Evolutionary conservation across 2,888 invertebrate species (phyloP).

Genomic region (Cancer borealis): DNA sequence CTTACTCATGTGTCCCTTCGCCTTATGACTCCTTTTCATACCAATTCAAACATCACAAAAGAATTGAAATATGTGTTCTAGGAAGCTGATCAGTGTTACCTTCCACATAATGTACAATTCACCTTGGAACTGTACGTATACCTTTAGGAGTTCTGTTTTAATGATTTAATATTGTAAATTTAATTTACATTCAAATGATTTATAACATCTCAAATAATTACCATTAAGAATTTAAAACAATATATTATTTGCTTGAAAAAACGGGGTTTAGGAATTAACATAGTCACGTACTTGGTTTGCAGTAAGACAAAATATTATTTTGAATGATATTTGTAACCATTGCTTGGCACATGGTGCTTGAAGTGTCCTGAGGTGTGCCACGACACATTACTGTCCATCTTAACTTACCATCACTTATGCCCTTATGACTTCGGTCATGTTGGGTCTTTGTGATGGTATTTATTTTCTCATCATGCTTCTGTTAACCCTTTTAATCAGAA

Average conservation of each 20-base stretch:
- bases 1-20: not conserved
- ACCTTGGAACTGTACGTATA: not conserved
- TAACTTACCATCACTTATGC: not conserved
- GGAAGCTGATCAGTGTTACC: not conserved
- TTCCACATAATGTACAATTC: not conserved
- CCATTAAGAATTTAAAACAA: not conserved
- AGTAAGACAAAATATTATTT: not conserved
- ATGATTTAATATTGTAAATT: not conserved
- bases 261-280: not conserved
- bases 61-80: not conserved
- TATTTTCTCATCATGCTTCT: not conserved
- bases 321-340: not conserved
- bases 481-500: not conserved
- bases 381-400: not conserved
- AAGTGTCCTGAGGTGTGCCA: constrained; percentile 10
- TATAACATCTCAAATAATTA: not conserved
- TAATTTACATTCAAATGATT: not conserved
- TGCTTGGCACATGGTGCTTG: not conserved
- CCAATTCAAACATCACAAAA: not conserved
- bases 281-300: not conserved
- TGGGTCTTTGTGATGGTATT: not conserved
- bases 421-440: not conserved
- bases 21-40: not conserved
- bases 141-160: not conserved
- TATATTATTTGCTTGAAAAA: not conserved